Base-by-base conservation (phyloP, 1,140 invertebrate genomes). In the Chionoecetes opilio region DNA sequence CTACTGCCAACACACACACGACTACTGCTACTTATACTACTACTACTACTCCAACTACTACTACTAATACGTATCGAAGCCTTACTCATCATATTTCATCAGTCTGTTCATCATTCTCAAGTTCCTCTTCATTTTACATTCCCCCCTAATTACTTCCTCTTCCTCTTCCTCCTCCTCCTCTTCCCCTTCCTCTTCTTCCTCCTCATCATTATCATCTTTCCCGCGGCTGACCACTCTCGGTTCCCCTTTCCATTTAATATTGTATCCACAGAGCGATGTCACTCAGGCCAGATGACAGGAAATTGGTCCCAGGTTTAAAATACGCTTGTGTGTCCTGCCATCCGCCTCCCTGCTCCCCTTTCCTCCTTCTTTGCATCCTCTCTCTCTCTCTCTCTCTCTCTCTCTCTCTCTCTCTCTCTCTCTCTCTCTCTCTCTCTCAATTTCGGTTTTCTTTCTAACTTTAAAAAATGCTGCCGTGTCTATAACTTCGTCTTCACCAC, bases 41-140 rank as follows among this genome's bases (percentile, higher is more conserved):
- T 75, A 75, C 63, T 75, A 75, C 63, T n/a, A 35, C 87, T 89
- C 0, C 26, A 26, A 41, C 87, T 89, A 38, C 87, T 89, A 88
- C 86, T 29, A 38, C 86, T 88, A 88, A n/a, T 88, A 88, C 35
- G 29, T 26, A n/a, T 8, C 41, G 41, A 46, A 46, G 5, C 41
- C 14, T n/a, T 14, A 46, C 41, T n/a, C n/a, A n/a, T n/a, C n/a
- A 46, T 46, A 46, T 46, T 46, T 46, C 63, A 21, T 75, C n/a
- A n/a, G n/a, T 75, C 8, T 75, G 21, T 75, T 21, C 63, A 75
- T 75, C 21, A 75, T 75, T n/a, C 63, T 75, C 63, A n/a, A 26
- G 63, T 75, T 75, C n/a, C 63, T 75, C 63, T n/a, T 75, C 6
- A 75, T 75, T 75, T n/a, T 75, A 75, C n/a, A n/a, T 75, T 75